Evolutionary conservation across 1,140 invertebrate genomes (phyloP), one percentile per base, ranked within the genome.

Genomic region (Psix sp.): DNA sequence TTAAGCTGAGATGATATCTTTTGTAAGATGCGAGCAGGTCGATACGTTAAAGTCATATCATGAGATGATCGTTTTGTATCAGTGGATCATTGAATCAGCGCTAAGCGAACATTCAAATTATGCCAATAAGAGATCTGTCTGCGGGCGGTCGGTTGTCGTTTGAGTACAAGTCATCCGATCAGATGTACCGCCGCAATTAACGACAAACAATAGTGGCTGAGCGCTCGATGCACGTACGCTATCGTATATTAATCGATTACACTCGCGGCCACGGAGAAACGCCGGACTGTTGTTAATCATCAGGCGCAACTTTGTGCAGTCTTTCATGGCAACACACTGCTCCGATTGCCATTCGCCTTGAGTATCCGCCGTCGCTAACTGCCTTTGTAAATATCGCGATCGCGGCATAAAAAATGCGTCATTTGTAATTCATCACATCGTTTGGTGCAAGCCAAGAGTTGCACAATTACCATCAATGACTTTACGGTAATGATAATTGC

Each of bases 221-320:
- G 66, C 48, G 42, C 51, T 35, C 42, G 60, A 66, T 63, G 57
- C 60, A 45, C 68, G 63, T 72, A 68, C 54, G 67, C 68, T 77
- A 77, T 74, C 65, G 65, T 70, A 66, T 65, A 77, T 77, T 77
- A 77, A 77, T 73, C 68, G 74, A 73, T 73, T 77, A 77, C 54
- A 77, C 68, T 73, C 59, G 62, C 68, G 65, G 70, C 62, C 63
- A 39, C 65, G 59, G 18, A 56, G 56, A 45, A 62, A 71, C 56
- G 43, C 52, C 59, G 56, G 45, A 45, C 51, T 29, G 68, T 68
- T 77, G 63, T 77, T 77, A 72, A 77, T 77, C 75, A 77, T 72
- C 31, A 48, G 45, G 29, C 29, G 71, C n/a, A n/a, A n/a, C 49
- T 66, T 67, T 74, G 51, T 57, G 36, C 43, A 16, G 40, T 33